A percentile compares a stretch with the other conserved stretches of the same genome.
Evolutionary conservation across 2,113 vertebrate genomes (phyloP).

Genomic region (Argyrosomus japonicus): DNA sequence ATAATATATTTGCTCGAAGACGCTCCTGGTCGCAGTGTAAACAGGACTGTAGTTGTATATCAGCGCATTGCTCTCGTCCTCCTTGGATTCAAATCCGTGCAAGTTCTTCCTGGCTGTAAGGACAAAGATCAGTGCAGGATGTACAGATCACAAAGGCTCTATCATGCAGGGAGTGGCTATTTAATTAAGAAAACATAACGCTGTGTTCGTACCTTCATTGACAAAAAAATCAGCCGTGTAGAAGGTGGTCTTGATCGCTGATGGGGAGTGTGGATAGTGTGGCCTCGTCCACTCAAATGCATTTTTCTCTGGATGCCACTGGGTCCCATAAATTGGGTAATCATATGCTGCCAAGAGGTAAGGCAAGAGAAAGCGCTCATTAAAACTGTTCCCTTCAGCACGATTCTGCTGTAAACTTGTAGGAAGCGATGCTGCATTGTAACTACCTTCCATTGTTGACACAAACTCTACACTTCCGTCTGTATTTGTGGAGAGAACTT

Average conservation of each 20-base stretch:
- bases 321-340: conserved; percentile 91
- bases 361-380: neutral
- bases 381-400: neutral
- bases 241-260: conserved; percentile 86
- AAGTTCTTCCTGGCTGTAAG: conserved; percentile 80
- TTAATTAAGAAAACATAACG: too few species aligned
- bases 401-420: too few species aligned
- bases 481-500: conserved; percentile 75
- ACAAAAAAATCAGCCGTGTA: conserved; percentile 92
- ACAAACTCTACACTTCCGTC: conserved; percentile 72
- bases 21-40: conserved; percentile 17
- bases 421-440: neutral
- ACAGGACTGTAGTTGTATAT: conserved; percentile 82
- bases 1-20: conserved; percentile 74
- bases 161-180: too few species aligned
- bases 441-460: conserved; percentile 80
- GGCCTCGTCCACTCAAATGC: conserved; percentile 88
- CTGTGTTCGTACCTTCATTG: conserved; percentile 88
- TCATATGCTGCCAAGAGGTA: conserved; percentile 80
- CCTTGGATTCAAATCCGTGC: conserved; percentile 76
- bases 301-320: conserved; percentile 98
- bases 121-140: conserved; percentile 12
- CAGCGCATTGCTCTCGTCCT: conserved; percentile 73
- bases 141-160: neutral
- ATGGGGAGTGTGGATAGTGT: conserved; percentile 84